Evolutionary conservation across 1,140 invertebrate species (phyloP).

Genomic region (Drosophila watanabei): DNA sequence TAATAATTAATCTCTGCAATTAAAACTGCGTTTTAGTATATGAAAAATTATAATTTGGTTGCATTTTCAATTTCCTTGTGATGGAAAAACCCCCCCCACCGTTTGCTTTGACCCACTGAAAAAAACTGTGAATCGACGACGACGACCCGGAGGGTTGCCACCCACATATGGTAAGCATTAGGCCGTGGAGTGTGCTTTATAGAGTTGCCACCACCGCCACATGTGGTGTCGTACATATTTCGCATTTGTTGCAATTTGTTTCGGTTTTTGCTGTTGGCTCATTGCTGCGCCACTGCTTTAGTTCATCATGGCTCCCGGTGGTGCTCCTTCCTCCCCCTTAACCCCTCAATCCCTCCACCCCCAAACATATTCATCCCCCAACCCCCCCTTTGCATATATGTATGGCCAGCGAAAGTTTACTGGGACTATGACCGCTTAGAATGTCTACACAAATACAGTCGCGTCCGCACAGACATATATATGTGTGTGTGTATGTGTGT

Average conservation of each 20-base stretch:
- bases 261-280: conserved; percentile 44
- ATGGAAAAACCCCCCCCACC: too few species aligned
- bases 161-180: conserved; percentile 37
- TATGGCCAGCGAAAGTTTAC: conserved; percentile 79
- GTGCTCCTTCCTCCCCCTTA: not conserved
- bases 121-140: not conserved
- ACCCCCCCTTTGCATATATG: conserved; percentile 36
- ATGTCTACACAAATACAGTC: conserved; percentile 74
- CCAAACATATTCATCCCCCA: conserved; percentile 5
- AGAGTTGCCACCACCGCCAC: conserved; percentile 26
- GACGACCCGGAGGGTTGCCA: conserved; percentile 21
- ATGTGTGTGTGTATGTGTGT: not conserved
- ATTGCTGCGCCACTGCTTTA: conserved; percentile 31
- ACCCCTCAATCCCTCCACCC: not conserved
- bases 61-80: not conserved
- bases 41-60: not conserved
- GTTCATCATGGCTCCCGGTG: conserved; percentile 12
- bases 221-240: conserved; percentile 39
- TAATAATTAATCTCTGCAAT: not conserved
- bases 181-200: conserved; percentile 23
- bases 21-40: not conserved
- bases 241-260: conserved; percentile 48
- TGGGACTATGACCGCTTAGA: conserved; percentile 85
- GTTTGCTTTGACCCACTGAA: conserved; percentile 26
- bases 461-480: conserved; percentile 37